Evolutionary conservation across 2,888 invertebrate species (phyloP), one percentile per base, ranked within the genome.

Genomic region (Notodonta ziczac): DNA sequence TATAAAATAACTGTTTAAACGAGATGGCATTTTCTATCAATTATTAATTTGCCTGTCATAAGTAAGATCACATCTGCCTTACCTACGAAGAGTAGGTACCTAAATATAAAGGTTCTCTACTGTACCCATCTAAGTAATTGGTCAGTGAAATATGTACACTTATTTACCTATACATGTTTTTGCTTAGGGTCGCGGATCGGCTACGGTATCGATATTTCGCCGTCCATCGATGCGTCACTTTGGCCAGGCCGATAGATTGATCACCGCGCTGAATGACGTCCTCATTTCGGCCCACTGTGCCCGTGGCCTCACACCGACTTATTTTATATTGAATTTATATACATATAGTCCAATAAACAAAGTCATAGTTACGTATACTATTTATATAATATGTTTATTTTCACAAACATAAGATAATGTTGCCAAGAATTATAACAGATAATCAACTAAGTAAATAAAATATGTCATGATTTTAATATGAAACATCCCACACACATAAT

Each of bases 201-300:
- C 70, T 69, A 69, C 73, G 80, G 81, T 83, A 84, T 86, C 88
- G 85, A 87, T 87, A 88, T 83, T 87, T 85, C 83, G 80, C 81
- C 83, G 87, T 86, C 88, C 85, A 81, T 80, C 85, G 84, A 82
- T 82, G 86, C 87, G 90, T 88, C 89, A 87, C 83, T 81, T 77
- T 65, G 77, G 74, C 73, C 76, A 73, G 78, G 72, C 74, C 81
- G 80, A 79, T 85, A 90, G 90, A 90, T 90, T 90, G 90, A 90
- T 90, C 89, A 88, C 89, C 86, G 78, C 72, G 76, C 72, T 78
- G 81, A 85, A 82, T 84, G 87, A 87, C 83, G 84, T 85, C 73
- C 87, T 83, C 83, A 85, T 86, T 84, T 78, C 81, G 74, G 69
- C 78, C 77, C 77, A 77, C 76, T 73, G 72, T 77, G 62, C 71